A percentile compares a stretch with the other conserved stretches of the same genome.
Evolutionary conservation across 1,140 invertebrate genomes (phyloP).

Genomic region (Myzus persicae): DNA sequence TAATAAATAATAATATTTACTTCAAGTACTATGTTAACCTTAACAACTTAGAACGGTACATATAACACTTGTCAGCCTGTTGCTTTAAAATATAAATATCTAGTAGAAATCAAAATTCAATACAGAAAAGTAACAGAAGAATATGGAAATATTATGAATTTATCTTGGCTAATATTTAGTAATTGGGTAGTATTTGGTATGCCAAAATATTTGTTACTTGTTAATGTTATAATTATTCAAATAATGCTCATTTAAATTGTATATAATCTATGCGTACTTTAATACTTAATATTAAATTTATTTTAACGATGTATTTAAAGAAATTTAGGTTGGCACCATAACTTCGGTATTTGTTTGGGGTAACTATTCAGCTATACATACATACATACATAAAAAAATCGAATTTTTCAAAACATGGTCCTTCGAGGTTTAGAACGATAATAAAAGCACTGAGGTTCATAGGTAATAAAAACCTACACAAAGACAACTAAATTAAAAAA

Average conservation of each 20-base stretch:
- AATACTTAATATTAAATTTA: neutral
- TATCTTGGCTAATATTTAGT: too few species aligned
- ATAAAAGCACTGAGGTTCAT: too few species aligned
- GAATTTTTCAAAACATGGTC: too few species aligned
- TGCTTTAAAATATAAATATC: neutral
- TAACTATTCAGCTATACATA: too few species aligned
- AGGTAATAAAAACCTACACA: too few species aligned
- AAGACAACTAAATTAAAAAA: too few species aligned
- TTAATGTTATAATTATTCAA: neutral
- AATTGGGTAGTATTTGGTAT: neutral
- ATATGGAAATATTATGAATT: neutral
- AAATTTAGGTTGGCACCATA: neutral
- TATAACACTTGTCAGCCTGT: neutral
- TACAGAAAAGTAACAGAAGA: neutral
- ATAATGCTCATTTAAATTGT: neutral
- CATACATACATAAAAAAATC: too few species aligned
- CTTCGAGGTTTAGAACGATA: too few species aligned
- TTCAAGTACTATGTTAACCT: neutral
- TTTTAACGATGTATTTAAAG: neutral
- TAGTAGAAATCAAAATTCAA: neutral
- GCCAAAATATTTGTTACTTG: neutral
- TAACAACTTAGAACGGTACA: neutral
- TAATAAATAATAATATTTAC: neutral
- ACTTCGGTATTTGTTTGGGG: too few species aligned
- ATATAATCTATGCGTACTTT: neutral